Evolutionary conservation across 2,888 invertebrate genomes (phyloP).

Genomic region (Dolichomitus sp.): DNA sequence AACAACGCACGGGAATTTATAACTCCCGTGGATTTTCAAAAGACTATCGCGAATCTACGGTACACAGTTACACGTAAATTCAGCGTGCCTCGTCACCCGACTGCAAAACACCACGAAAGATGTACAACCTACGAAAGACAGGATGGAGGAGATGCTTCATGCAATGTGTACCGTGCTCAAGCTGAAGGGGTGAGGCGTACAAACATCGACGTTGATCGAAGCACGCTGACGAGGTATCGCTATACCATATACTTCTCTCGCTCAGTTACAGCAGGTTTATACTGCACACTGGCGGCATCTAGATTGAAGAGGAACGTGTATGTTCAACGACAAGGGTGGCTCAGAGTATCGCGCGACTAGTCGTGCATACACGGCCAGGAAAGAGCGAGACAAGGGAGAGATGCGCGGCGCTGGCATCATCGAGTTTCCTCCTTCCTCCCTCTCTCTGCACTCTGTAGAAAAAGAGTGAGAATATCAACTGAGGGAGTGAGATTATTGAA

Average conservation of each 20-base stretch:
- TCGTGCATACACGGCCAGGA: not conserved
- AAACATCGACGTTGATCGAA: constrained; percentile 55
- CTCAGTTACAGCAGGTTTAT: not conserved
- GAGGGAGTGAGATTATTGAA: constrained; percentile 71
- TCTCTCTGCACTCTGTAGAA: not conserved
- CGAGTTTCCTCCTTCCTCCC: not conserved
- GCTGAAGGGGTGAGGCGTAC: constrained; percentile 32
- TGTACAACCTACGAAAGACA: constrained; percentile 10
- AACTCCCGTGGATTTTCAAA: no score
- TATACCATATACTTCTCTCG: constrained; percentile 12
- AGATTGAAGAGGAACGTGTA: constrained; percentile 22
- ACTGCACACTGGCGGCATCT: not conserved
- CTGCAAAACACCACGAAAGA: constrained; percentile 34
- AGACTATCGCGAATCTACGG: no score
- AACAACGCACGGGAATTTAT: no score
- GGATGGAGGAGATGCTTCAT: not conserved
- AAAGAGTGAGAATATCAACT: not conserved
- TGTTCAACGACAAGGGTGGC: constrained; percentile 15
- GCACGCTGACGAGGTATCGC: constrained; percentile 39
- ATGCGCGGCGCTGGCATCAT: not conserved
- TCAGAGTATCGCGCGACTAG: not conserved
- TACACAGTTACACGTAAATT: not conserved
- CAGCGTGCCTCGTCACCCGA: not conserved
- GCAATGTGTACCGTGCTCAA: constrained; percentile 33
- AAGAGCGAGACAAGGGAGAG: constrained; percentile 14